Evolutionary conservation across 2,888 invertebrate genomes (phyloP).

Genomic region (Gnatocerus cornutus): DNA sequence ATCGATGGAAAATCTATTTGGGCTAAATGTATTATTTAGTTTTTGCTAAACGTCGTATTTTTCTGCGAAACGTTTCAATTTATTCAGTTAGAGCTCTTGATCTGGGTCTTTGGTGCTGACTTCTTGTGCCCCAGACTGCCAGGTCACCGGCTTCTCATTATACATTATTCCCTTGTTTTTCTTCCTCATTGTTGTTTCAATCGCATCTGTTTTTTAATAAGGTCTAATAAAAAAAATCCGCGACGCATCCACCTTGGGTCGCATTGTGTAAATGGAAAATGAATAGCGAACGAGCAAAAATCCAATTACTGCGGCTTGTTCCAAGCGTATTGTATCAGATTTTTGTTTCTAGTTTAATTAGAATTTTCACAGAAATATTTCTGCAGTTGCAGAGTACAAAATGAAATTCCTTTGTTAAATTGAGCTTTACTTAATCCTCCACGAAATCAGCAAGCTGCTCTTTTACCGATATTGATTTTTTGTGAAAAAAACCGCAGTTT

Average conservation of each 20-base stretch:
- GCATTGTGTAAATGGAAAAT: constrained; percentile 32
- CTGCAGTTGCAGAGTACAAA: constrained; percentile 17
- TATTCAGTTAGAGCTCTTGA: too few relatives aligned
- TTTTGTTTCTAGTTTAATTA: constrained; percentile 43
- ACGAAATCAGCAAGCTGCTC: neutral
- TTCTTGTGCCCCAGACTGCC: too few relatives aligned
- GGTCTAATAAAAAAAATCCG: constrained; percentile 8
- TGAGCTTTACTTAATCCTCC: constrained; percentile 14
- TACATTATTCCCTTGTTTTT: neutral
- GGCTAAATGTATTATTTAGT: too few relatives aligned
- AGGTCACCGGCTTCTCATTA: too few relatives aligned
- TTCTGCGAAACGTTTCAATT: too few relatives aligned
- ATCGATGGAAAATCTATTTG: too few relatives aligned
- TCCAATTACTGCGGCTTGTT: constrained; percentile 38
- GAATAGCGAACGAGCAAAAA: constrained; percentile 39
- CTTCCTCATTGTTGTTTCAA: neutral
- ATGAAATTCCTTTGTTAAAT: constrained; percentile 38
- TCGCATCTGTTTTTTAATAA: constrained; percentile 10
- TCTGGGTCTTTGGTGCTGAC: too few relatives aligned
- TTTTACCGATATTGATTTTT: constrained; percentile 21
- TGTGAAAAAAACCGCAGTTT: neutral
- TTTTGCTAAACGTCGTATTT: too few relatives aligned
- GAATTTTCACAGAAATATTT: constrained; percentile 42
- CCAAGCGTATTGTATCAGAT: constrained; percentile 32
- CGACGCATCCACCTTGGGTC: constrained; percentile 16